A percentile compares a stretch with the other conserved stretches of the same genome.
Conservation (phyloP, 2,797 vertebrate species). For the Gymnoscopelus braueri region DNA sequence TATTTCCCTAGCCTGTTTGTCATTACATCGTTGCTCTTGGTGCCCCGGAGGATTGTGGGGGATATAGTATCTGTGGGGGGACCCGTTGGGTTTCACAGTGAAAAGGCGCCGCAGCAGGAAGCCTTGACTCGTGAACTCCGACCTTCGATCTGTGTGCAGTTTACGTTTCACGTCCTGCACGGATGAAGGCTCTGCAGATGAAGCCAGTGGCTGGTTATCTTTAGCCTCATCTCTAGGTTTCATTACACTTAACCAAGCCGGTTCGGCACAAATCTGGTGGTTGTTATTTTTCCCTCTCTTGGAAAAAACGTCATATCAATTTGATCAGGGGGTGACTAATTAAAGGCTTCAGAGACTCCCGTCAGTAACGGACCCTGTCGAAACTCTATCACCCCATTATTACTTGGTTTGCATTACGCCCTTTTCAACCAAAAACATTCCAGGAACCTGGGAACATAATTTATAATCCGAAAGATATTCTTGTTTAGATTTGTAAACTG, state of each 20-base stretch:
- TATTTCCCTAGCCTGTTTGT: constrained; percentile 52
- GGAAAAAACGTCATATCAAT: constrained; percentile 19
- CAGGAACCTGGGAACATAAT: too few relatives aligned
- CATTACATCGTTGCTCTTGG: constrained; percentile 39
- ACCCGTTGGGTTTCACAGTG: constrained; percentile 26
- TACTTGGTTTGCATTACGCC: too few relatives aligned
- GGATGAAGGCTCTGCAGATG: constrained; percentile 27
- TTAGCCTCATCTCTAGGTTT: background rate
- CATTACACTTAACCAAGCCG: background rate
- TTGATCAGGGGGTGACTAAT: constrained; percentile 48
- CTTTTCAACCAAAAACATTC: too few relatives aligned
- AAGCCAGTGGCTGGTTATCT: constrained; percentile 16
- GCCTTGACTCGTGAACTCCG: constrained; percentile 59
- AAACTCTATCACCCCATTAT: constrained; percentile 22
- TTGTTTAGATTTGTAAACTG: constrained; percentile 35
- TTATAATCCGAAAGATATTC: constrained; percentile 1
- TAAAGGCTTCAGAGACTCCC: constrained; percentile 7
- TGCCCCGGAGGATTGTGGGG: constrained; percentile 33
- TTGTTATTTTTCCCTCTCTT: background rate
- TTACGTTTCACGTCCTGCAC: constrained; percentile 26
- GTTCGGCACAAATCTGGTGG: background rate
- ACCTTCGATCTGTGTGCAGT: constrained; percentile 40
- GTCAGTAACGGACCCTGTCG: constrained; percentile 23
- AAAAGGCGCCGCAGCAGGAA: constrained; percentile 37
- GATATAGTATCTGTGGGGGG: constrained; percentile 31